Percentiles rank a stretch among this genome's conserved stretches.
Conservation (phyloP, 1,140 invertebrate species). For the Hypothenemus hampei region DNA sequence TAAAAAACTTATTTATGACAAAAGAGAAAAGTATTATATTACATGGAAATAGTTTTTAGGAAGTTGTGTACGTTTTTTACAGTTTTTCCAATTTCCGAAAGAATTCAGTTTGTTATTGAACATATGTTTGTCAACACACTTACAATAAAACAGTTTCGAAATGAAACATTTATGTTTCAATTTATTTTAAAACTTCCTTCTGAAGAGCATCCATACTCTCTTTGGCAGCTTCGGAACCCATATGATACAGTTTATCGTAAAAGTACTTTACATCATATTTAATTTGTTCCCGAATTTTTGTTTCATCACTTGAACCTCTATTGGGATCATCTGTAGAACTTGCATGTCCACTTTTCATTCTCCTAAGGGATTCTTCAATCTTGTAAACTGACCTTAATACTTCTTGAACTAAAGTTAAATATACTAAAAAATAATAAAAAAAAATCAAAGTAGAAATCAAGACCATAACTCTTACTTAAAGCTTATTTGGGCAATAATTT, state of each 20-base stretch:
- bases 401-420: constrained; percentile 73
- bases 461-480: not conserved
- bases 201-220: constrained; percentile 26
- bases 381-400: constrained; percentile 89
- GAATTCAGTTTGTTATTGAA: too few relatives aligned
- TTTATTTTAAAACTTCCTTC: constrained; percentile 20
- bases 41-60: too few relatives aligned
- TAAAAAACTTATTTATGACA: not conserved
- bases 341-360: constrained; percentile 63
- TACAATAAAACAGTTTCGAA: too few relatives aligned
- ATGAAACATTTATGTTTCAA: too few relatives aligned
- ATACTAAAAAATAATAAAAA: constrained; percentile 54
- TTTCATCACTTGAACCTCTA: constrained; percentile 72
- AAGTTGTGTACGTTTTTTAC: too few relatives aligned
- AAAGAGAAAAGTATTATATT: not conserved
- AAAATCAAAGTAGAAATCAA: not conserved
- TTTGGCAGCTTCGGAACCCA: constrained; percentile 17
- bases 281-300: constrained; percentile 89
- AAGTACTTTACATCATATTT: constrained; percentile 69
- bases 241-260: constrained; percentile 29
- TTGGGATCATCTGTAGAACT: constrained; percentile 46
- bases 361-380: constrained; percentile 87
- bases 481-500: constrained; percentile 16
- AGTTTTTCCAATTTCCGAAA: too few relatives aligned
- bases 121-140: too few relatives aligned